Evolutionary conservation across 2,797 vertebrate genomes (phyloP), one percentile per base, ranked within the genome.

Genomic region (Coregonus sp.): DNA sequence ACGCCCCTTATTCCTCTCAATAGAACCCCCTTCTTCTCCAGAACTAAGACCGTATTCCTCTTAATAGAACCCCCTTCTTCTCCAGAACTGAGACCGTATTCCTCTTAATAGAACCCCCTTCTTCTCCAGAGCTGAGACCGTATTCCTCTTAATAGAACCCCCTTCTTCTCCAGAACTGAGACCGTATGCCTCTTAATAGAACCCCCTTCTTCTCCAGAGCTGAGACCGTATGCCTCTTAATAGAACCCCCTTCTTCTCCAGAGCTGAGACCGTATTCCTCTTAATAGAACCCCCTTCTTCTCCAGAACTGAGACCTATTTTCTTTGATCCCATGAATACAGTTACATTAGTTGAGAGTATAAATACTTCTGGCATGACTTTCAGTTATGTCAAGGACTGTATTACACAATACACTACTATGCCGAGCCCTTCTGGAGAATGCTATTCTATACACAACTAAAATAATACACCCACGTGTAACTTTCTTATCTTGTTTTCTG

Each of bases 401-500:
- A 50, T 86, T 85, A 20, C 81, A 74, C 80, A 84, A 83, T 16
- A 51, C 40, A 47, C 9, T 54, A 51, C 7, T 75, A 14, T 35
- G 5, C 33, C 16, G 31, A 79, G 78, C 77, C 1, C 29, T 72
- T 79, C 63, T 63, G 69, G 52, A 72, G 77, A 79, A 61, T 84
- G 78, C 35, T 5, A 18, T 73, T 11, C 4, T 1, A 82, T 80
- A 63, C 61, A 74, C 73, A 67, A 72, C 78, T 51, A 18, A 76
- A 79, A 79, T 71, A 78, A 75, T 65, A 79, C 76, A 67, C 75
- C 75, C 82, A 84, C 2, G 80, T 75, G 78, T 85, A 78, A 78
- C 72, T 89, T 80, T 80, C 76, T 65, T 50, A 1, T 78, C 72
- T 88, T 86, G 87, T 88, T 85, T 84, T 85, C 87, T 29, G n/a